phyloP scores from a whole-genome alignment of 2,113 vertebrate species.

The Datnioides undecimradiatus region DNA sequence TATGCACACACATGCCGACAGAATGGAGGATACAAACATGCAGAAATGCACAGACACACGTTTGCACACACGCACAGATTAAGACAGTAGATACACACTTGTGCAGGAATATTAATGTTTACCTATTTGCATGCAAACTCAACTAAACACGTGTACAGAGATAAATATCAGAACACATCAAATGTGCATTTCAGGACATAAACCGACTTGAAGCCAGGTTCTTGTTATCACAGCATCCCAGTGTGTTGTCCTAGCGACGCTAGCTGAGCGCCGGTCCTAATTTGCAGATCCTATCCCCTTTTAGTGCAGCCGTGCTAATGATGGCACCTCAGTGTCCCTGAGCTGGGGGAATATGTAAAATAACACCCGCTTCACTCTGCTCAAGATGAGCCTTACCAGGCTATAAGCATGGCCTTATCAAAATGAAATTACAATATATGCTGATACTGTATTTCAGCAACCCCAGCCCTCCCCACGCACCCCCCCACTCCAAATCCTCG shows the following conservation, averaged over 20 bases:
- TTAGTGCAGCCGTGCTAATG: constrained; percentile 78
- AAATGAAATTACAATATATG: constrained; percentile 89
- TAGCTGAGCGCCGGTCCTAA: constrained; percentile 76
- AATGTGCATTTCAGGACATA: constrained; percentile 79
- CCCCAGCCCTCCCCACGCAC: constrained; percentile 42
- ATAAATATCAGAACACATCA: constrained; percentile 58
- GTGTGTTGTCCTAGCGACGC: constrained; percentile 59
- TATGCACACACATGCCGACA: constrained; percentile 24
- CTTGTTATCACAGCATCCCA: constrained; percentile 76
- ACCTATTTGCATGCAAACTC: constrained; percentile 62
- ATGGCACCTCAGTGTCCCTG: constrained; percentile 73
- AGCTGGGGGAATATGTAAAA: constrained; percentile 78
- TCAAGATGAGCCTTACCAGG: constrained; percentile 71
- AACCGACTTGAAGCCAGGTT: constrained; percentile 64
- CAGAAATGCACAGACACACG: constrained; percentile 17
- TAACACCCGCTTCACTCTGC: constrained; percentile 71
- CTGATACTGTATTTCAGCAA: constrained; percentile 85
- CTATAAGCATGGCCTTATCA: constrained; percentile 86
- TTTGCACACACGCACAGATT: constrained; percentile 23
- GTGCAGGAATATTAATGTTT: constrained; percentile 54
- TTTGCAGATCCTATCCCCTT: constrained; percentile 81
- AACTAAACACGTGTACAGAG: constrained; percentile 39
- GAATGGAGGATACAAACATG: constrained; percentile 29
- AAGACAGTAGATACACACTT: constrained; percentile 40
- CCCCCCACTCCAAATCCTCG: constrained; percentile 58